Base-by-base conservation (phyloP, 2,113 vertebrate genomes). In the Nansenia antarctica region DNA sequence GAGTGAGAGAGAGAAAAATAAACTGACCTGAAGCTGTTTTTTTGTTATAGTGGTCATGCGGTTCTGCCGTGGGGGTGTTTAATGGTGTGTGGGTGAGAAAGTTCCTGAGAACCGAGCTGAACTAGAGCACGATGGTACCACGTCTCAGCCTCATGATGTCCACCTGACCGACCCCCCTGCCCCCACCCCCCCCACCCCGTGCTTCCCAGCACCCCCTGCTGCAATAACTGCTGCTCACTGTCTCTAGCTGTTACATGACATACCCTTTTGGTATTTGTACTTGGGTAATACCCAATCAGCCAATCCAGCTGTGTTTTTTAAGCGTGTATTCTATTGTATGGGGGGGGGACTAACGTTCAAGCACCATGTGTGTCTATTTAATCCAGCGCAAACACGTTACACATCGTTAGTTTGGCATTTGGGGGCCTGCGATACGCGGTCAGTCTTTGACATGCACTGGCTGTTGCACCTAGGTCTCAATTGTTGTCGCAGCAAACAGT, bases 81-180 rank as follows among this genome's bases (percentile, higher is more conserved):
- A 64, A 72, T 79, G 75, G 75, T 62, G 15, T 71, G 70, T 63
- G 80, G 77, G 65, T 76, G 82, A 83, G 80, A 79, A 82, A 73
- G 76, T 85, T 84, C 77, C 81, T 63, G 60, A 67, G 79, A 79
- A 82, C 75, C 72, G 73, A 77, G 67, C 67, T 9, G 52, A 83
- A 85, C 70, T 69, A 70, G 54, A 86, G 82, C 84, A 32, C 72
- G 67, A 77, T 12, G 35, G 39, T 47, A 62, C 37, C 42, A 79
- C 63, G 70, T 66, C 74, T 70, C 64, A n/a, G 82, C 91, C 90
- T 83, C 87, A 91, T 92, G 90, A 90, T 85, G 69, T 85, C 82
- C 90, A 91, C 90, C 89, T 90, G 90, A 91, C 86, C 79, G 22
- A 67, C 74, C 71, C 58, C 62, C 58, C 37, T n/a, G 5, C 62